A percentile compares a stretch with the other conserved stretches of the same genome.
phyloP scores from a whole-genome alignment of 1,140 invertebrate species.

The Lasioglossum baleicum region DNA sequence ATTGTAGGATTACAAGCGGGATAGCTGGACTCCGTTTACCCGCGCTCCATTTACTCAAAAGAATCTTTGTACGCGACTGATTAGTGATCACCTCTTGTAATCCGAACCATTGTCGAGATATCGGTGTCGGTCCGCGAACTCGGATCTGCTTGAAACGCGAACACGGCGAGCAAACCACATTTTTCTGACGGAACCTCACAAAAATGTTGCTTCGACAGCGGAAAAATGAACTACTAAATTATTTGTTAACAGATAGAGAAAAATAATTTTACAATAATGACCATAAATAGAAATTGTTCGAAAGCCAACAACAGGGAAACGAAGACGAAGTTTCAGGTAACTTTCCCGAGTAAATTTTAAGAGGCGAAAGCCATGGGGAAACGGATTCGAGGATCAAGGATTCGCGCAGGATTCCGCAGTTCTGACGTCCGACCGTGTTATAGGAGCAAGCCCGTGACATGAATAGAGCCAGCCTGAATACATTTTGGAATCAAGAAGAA shows the following conservation, averaged over 20 bases:
- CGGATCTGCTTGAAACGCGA: background rate
- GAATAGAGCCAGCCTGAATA: slow-evolving; percentile 25
- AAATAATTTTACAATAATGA: no score
- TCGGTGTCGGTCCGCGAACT: background rate
- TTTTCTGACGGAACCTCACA: no score
- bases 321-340: background rate
- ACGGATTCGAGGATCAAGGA: background rate
- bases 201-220: no score
- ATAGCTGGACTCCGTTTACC: slow-evolving; percentile 21
- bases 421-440: slow-evolving; percentile 7
- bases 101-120: slow-evolving; percentile 15
- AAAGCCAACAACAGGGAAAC: no score
- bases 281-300: no score
- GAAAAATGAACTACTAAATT: no score
- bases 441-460: slow-evolving; percentile 6
- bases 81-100: background rate
- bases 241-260: no score
- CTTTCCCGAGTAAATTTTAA: background rate
- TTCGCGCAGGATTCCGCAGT: slow-evolving; percentile 5
- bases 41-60: slow-evolving; percentile 35
- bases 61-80: slow-evolving; percentile 30
- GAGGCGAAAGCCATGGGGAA: no score
- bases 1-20: slow-evolving; percentile 27
- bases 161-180: background rate
- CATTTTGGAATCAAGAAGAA: slow-evolving; percentile 13